phyloP scores from a whole-genome alignment of 2,888 invertebrate genomes.

The Microplitis deprimator region DNA sequence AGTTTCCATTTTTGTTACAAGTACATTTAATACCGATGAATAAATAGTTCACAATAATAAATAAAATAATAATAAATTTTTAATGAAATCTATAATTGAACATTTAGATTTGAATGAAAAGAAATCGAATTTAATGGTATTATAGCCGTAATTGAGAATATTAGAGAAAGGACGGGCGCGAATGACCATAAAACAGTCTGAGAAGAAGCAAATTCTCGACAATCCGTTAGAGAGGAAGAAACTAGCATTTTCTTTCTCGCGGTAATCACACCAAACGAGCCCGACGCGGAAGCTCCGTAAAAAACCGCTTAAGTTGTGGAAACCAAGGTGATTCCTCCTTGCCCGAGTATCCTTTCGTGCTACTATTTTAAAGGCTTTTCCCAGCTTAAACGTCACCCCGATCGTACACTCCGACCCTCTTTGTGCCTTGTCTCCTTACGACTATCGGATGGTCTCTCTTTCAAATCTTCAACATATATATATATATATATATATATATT shows the following conservation, averaged over 20 bases:
- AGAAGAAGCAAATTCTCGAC: conserved; percentile 37
- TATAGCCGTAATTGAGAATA: conserved; percentile 5
- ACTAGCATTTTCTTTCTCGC: conserved; percentile 49
- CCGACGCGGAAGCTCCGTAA: conserved; percentile 51
- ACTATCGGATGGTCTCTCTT: conserved; percentile 12
- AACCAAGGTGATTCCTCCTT: conserved; percentile 48
- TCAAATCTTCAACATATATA: conserved; percentile 16
- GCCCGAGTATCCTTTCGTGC: conserved; percentile 50
- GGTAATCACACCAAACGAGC: conserved; percentile 54
- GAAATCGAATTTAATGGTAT: neutral
- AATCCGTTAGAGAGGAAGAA: conserved; percentile 43
- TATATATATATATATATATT: neutral
- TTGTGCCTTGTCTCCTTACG: conserved; percentile 6
- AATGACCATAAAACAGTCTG: conserved; percentile 25
- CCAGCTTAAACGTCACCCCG: conserved; percentile 46
- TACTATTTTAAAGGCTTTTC: conserved; percentile 52
- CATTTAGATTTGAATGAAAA: neutral
- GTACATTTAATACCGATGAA: too few species aligned
- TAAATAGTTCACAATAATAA: neutral
- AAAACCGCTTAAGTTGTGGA: conserved; percentile 49
- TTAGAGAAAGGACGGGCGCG: conserved; percentile 29
- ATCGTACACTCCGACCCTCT: conserved; percentile 14
- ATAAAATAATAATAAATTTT: neutral
- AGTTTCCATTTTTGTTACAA: too few species aligned
- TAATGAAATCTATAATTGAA: neutral